A percentile compares a stretch with the other conserved stretches of the same genome.
Evolutionary conservation across 2,113 vertebrate species (phyloP).

Genomic region (Pituophis catenifer): DNA sequence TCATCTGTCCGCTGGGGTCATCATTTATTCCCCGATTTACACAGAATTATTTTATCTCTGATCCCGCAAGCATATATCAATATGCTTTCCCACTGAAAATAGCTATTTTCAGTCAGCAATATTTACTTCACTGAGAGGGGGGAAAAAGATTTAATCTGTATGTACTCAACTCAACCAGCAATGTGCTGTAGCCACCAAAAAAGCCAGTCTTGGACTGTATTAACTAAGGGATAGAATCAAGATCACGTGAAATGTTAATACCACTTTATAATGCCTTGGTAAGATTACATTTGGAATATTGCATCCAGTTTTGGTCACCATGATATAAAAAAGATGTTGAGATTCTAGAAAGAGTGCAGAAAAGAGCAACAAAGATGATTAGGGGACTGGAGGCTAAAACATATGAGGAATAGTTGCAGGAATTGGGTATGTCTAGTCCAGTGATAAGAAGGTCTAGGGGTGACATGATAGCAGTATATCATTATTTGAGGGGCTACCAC

Average conservation of each 20-base stretch:
- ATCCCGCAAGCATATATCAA: conserved; percentile 47
- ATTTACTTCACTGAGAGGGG: neutral
- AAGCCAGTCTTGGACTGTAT: neutral
- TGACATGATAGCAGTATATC: neutral
- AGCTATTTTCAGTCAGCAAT: neutral
- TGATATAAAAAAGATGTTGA: neutral
- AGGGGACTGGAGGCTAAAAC: neutral
- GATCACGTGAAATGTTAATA: neutral
- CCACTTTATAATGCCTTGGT: neutral
- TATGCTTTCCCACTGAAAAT: conserved; percentile 29
- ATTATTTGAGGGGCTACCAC: neutral
- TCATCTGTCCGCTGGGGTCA: neutral
- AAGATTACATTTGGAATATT: neutral
- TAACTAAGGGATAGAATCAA: neutral
- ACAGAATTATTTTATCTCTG: conserved; percentile 33
- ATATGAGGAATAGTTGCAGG: neutral
- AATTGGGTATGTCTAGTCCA: neutral
- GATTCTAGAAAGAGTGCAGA: neutral
- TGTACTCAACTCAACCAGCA: neutral
- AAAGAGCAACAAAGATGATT: neutral
- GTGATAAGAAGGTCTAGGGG: neutral
- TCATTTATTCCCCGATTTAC: neutral
- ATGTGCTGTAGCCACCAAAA: neutral
- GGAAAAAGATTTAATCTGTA: neutral
- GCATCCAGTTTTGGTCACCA: neutral